Evolutionary conservation across 2,113 vertebrate species (phyloP).

Genomic region (Ailurus styani): DNA sequence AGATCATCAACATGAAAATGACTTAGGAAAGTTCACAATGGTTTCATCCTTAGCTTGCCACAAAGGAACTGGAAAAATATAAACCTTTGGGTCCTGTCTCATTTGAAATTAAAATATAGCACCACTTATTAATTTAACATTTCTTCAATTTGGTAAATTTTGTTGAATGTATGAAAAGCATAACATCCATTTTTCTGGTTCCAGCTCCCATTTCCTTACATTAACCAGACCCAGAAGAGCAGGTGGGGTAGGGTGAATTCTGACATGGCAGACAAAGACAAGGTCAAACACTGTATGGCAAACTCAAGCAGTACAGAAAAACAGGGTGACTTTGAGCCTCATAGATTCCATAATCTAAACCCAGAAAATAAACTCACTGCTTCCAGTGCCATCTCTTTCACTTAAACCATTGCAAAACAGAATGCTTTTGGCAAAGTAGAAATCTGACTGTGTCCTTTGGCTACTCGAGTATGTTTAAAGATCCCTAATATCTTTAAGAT

Average conservation of each 20-base stretch:
- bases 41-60: background rate
- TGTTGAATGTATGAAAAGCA: background rate
- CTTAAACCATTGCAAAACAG: background rate
- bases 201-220: background rate
- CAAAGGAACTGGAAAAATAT: background rate
- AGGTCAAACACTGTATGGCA: background rate
- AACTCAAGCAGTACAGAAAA: background rate
- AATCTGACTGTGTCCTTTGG: background rate
- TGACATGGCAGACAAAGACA: background rate
- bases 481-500: background rate
- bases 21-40: background rate
- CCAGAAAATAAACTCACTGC: background rate
- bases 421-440: background rate
- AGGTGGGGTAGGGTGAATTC: background rate
- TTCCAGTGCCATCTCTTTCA: background rate
- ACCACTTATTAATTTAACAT: background rate
- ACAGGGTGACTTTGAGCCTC: background rate
- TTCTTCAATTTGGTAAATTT: background rate
- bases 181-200: background rate
- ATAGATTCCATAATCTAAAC: background rate
- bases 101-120: background rate
- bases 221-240: background rate
- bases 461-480: background rate
- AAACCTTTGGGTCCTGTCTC: background rate
- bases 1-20: background rate